Base-by-base conservation (phyloP, 1,140 invertebrate species). In the Limonius californicus region DNA sequence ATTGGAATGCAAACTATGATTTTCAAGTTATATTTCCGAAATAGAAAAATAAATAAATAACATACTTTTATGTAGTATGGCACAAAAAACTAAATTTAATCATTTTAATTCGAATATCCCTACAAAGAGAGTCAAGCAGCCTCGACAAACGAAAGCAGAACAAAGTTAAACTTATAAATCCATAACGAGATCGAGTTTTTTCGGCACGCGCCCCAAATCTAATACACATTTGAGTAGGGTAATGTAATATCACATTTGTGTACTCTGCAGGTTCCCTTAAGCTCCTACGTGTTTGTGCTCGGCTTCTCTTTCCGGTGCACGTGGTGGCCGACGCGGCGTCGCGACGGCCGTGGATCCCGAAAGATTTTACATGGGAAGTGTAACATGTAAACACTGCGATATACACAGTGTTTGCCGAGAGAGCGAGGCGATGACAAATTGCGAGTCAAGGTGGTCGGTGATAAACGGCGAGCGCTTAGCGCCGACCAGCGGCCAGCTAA, bases 391-490 rank as follows among this genome's bases (percentile, higher is more conserved):
- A 71, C 70, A 71, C 56, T 64, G 68, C 63, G 65, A 71, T 69
- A 68, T 70, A 70, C 57, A 62, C 65, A 63, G 61, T 72, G 70
- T 72, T 72, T 72, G 67, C 70, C 62, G 63, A 69, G 54, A 61
- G 62, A 62, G 65, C 61, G 54, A 62, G 60, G 68, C 69, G 63
- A 74, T 74, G 72, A 74, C 72, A 74, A 73, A 74, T 74, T 70
- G 68, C 72, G 67, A 71, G 72, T 70, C 69, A 72, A 74, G 73
- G 73, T 74, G 70, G 63, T 59, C 63, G 62, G 69, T 72, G 71
- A 74, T 74, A 73, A 74, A 74, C 71, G 71, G 72, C 63, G 59
- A 64, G 59, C 72, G 69, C 70, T 74, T 74, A 74, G 69, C 66
- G 63, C 66, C 68, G 71, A 65, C 71, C 72, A 70, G 61, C 66